Base-by-base conservation (phyloP, 2,113 vertebrate species). In the Nettapus auritus region DNA sequence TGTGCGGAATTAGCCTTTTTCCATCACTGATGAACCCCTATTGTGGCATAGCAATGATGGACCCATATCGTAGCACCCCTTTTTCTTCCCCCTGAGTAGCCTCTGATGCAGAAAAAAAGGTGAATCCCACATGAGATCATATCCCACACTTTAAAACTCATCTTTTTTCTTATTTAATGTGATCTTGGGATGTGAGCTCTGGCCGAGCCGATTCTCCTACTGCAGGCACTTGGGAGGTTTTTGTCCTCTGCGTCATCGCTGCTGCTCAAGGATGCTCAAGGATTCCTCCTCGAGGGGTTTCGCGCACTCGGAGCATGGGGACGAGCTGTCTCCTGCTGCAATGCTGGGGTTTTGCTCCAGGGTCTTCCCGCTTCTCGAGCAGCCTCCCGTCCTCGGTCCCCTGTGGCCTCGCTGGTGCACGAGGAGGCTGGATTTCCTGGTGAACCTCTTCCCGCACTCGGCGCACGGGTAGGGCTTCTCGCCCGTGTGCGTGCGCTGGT, bases 401-500 rank as follows among this genome's bases (percentile, higher is more conserved):
- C 98, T 98, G 96, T 99, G 99, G 31, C 97, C 98, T 89, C 98
- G 97, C 96, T 98, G 98, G 96, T 99, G 99, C 74, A 99, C 98
- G 69, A 98, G 96, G 90, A 99, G 98, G 97, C 98, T 99, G 96
- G 98, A 98, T 7, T 98, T 98, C 2, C 98, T 98, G 15, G 98
- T 98, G 97, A 99, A 99, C 79, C 98, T 98, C 97, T 99, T 99
- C 64, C 97, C 95, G 79, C 99, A 99, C 74, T 98, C 98, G 26
- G 98, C 98, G 97, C 99, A 99, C 11, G 97, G 98, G 93, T 98
- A 99, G 33, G 99, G 98, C 83, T 99, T 98, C 91, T 99, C 98
- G 16, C 98, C 98, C 0, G 99, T 99, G 97, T 99, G 99, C 11
- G 98, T 98, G 88, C 98, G 98, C 89, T 99, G 88, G 42, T 99